These are phyloP conservation scores for Eupithecia tripunctaria DNA, from an alignment of 2,888 invertebrate species.

Conservation along the genomic window DNA sequence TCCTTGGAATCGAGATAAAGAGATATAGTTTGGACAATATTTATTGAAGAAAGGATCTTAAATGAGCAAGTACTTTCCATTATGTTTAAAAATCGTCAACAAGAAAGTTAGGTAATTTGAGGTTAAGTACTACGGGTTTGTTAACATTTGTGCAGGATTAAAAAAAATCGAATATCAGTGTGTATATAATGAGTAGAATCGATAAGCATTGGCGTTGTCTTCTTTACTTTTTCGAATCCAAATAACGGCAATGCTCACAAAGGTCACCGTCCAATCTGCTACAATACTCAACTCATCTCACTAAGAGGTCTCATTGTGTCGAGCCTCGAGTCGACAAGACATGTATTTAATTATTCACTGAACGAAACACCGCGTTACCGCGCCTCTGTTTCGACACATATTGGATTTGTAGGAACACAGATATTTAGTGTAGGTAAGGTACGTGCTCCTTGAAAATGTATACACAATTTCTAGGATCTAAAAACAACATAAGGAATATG, in stretches of 20 bases:
- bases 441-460: background rate
- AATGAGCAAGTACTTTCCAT: too few species aligned
- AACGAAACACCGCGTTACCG: constrained; percentile 16
- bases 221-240: background rate
- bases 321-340: background rate
- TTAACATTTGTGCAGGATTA: too few species aligned
- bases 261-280: background rate
- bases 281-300: background rate
- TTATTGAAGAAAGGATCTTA: too few species aligned
- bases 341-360: constrained; percentile 16
- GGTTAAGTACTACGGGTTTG: too few species aligned
- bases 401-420: constrained; percentile 16
- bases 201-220: background rate
- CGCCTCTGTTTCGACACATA: constrained; percentile 22
- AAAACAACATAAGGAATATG: too few species aligned
- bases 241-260: background rate
- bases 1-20: too few species aligned
- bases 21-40: too few species aligned
- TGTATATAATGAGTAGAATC: background rate
- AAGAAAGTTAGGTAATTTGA: too few species aligned
- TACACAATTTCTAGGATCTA: too few species aligned
- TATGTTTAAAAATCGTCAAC: too few species aligned
- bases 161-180: background rate
- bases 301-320: background rate
- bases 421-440: background rate